These are phyloP conservation scores for Drosophila aldrichi DNA, from an alignment of 2,888 invertebrate genomes.

Conservation along the genomic window DNA sequence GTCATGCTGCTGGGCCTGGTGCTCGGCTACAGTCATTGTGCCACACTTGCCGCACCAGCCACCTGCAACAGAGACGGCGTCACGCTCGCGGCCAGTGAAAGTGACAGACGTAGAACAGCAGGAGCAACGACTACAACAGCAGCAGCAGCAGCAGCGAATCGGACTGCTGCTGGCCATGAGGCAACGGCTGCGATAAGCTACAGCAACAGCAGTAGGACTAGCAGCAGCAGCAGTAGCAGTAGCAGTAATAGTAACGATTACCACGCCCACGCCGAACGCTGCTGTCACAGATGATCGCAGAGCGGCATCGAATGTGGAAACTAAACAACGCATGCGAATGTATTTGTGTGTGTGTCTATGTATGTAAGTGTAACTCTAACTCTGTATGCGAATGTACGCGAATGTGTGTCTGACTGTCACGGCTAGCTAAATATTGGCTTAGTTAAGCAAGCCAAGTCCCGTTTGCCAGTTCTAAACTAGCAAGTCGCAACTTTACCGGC, in stretches of 20 bases:
- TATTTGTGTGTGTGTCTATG: slow-evolving; percentile 19
- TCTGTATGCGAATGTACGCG: slow-evolving; percentile 22
- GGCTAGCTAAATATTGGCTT: slow-evolving; percentile 26
- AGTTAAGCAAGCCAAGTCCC: slow-evolving; percentile 17
- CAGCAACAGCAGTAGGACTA: slow-evolving; percentile 15
- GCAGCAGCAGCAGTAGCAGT: slow-evolving; percentile 8
- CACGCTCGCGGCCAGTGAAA: slow-evolving; percentile 50
- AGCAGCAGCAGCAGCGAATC: slow-evolving; percentile 17
- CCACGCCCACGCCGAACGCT: slow-evolving; percentile 25
- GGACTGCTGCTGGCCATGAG: slow-evolving; percentile 16
- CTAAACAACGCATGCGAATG: slow-evolving; percentile 30
- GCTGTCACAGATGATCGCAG: slow-evolving; percentile 72
- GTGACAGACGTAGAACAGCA: slow-evolving; percentile 34
- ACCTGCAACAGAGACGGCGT: slow-evolving; percentile 28
- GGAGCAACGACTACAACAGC: slow-evolving; percentile 22
- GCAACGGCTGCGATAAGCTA: slow-evolving; percentile 41
- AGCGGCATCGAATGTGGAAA: slow-evolving; percentile 20
- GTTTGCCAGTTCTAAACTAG: slow-evolving; percentile 48
- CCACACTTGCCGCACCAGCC: slow-evolving; percentile 42
- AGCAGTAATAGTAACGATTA: background rate
- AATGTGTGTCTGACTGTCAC: slow-evolving; percentile 20
- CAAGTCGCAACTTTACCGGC: slow-evolving; percentile 15
- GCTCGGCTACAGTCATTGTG: slow-evolving; percentile 75
- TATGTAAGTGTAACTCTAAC: slow-evolving; percentile 7
- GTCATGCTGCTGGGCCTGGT: slow-evolving; percentile 80